Base-by-base conservation (phyloP, 2,888 invertebrate genomes). In the Oscheius onirici region DNA sequence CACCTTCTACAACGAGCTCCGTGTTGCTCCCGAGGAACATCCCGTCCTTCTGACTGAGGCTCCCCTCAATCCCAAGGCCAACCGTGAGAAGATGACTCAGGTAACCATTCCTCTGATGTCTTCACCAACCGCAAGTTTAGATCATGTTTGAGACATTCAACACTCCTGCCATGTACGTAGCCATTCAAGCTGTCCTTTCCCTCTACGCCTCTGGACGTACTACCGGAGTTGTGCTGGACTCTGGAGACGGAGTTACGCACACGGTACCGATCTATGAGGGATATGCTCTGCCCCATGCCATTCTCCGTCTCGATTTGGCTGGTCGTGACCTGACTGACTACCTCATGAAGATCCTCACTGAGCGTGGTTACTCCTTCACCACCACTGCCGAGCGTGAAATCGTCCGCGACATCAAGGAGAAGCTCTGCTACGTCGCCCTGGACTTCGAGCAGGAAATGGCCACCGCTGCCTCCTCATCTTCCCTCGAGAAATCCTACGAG, bases 361-460 rank as follows among this genome's bases (percentile, higher is more conserved):
- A 89, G 82, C 85, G 89, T 71, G 89, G 89, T 73, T 89, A 89
- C 82, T 87, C 87, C 34, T 88, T 89, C 86, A 88, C 87, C 77
- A 75, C 75, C 77, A 78, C 80, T n/a, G 82, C 82, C 57, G 76
- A 89, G 89, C 93, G 91, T 87, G 95, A 95, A 91, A 95, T 95
- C 88, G 95, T 95, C 77, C 92, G 95, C 85, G 95, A 95, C 90
- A 95, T 95, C 81, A 86, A 86, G 89, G 99, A 99, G 89, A 97
- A 97, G 89, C 91, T 99, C 40, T 99, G 99, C 90, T 99, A 99
- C 88, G 95, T 97, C 86, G 97, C 97, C 15, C 97, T 99, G 88
- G 95, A 99, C 89, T 93, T 99, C 79, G 97, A 97, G 89, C 95
- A 96, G 76, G 93, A 94, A 91, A 93, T 94, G 93, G 93, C 93